Evolutionary conservation across 1,140 invertebrate genomes (phyloP).

Genomic region (Drosophila seguyi): DNA sequence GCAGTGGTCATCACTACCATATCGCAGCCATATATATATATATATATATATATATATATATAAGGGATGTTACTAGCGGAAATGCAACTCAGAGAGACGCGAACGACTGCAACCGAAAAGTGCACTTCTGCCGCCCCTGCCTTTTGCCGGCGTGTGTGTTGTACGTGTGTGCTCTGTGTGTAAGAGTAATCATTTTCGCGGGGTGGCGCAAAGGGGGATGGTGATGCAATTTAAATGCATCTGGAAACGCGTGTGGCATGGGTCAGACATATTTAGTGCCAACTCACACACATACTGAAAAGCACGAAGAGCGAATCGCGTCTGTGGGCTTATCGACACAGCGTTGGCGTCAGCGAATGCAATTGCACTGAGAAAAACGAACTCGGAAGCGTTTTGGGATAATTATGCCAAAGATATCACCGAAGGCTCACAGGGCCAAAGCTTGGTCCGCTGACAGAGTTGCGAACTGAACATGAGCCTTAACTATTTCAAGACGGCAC

Average conservation of each 20-base stretch:
- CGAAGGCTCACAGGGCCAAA: neutral
- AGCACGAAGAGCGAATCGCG: slow-evolving; percentile 6
- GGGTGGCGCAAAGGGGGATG: slow-evolving; percentile 32
- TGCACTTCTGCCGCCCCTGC: slow-evolving; percentile 49
- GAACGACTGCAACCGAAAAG: slow-evolving; percentile 45
- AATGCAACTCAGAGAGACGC: slow-evolving; percentile 50
- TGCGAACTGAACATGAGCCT: neutral
- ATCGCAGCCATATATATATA: slow-evolving; percentile 58
- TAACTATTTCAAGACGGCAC: neutral
- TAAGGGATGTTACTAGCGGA: slow-evolving; percentile 75
- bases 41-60: slow-evolving; percentile 74
- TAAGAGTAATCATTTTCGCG: slow-evolving; percentile 37
- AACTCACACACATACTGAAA: slow-evolving; percentile 18
- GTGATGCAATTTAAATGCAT: slow-evolving; percentile 45
- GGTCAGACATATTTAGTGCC: slow-evolving; percentile 60
- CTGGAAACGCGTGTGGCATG: slow-evolving; percentile 42
- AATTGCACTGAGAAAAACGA: slow-evolving; percentile 26
- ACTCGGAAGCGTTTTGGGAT: neutral
- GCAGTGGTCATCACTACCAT: slow-evolving; percentile 35
- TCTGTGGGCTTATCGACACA: slow-evolving; percentile 17
- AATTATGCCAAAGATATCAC: neutral
- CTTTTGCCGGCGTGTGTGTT: neutral
- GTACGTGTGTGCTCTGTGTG: slow-evolving; percentile 3
- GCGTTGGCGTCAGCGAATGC: slow-evolving; percentile 14
- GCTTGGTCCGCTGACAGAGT: neutral